These are phyloP conservation scores for Triplophysa bombifrons DNA, from an alignment of 2,797 vertebrate species.

Conservation along the genomic window DNA sequence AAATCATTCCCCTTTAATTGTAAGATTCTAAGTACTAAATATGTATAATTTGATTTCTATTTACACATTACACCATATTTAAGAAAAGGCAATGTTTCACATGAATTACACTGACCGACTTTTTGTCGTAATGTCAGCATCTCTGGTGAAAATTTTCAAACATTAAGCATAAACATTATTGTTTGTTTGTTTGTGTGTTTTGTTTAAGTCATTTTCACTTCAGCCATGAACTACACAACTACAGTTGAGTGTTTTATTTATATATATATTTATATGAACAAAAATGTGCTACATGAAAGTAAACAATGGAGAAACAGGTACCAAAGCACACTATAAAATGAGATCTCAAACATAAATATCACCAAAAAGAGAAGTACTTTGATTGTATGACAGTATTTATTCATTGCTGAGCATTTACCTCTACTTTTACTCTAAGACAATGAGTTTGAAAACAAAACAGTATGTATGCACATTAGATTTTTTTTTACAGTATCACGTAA, in stretches of 20 bases:
- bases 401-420: neutral
- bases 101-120: no score
- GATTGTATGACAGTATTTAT: slow-evolving; percentile 11
- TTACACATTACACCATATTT: neutral
- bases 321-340: neutral
- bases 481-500: slow-evolving; percentile 20
- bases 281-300: slow-evolving; percentile 3
- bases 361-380: neutral
- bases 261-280: neutral
- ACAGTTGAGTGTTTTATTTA: neutral
- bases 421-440: neutral
- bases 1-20: neutral
- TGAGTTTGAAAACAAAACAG: neutral
- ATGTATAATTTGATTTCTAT: neutral
- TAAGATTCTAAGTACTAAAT: neutral
- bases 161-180: no score
- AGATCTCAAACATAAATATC: neutral
- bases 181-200: no score
- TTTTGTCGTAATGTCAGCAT: neutral
- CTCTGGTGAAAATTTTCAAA: neutral
- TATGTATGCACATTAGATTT: slow-evolving; percentile 38
- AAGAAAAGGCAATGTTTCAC: neutral
- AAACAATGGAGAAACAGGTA: neutral
- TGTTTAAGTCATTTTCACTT: neutral
- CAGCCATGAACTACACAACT: slow-evolving; percentile 2